These are phyloP conservation scores for Rhinolophus sinicus DNA, from an alignment of 2,113 vertebrate genomes.

Conservation along the genomic window DNA sequence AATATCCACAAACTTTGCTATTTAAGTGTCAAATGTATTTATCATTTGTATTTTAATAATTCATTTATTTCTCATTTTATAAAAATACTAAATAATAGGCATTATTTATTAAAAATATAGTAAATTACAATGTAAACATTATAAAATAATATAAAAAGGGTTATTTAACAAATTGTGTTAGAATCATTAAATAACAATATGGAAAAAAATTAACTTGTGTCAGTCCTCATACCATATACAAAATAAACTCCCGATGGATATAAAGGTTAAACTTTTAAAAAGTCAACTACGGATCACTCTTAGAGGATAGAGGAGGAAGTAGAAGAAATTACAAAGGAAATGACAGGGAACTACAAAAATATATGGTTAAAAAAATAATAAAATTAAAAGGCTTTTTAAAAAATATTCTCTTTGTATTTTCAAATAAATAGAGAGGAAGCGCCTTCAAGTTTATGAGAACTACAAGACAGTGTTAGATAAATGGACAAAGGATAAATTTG, in stretches of 20 bases:
- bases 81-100: conserved; percentile 3
- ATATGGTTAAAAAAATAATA: conserved; percentile 1
- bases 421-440: neutral
- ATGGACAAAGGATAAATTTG: neutral
- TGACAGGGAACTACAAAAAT: neutral
- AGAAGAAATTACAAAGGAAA: conserved; percentile 33
- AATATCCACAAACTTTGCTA: neutral
- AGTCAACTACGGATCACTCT: neutral
- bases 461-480: neutral
- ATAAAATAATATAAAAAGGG: conserved; percentile 24
- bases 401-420: neutral
- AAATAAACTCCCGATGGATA: conserved; percentile 39
- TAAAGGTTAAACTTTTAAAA: conserved; percentile 20
- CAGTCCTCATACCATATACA: neutral
- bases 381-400: neutral
- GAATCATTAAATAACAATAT: conserved; percentile 29
- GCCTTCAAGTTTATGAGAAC: conserved; percentile 32
- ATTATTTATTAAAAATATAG: conserved; percentile 39
- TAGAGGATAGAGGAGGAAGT: neutral
- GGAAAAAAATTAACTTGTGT: conserved; percentile 11
- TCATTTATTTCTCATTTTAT: conserved; percentile 24
- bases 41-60: conserved; percentile 38
- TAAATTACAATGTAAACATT: neutral
- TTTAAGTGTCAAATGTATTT: neutral
- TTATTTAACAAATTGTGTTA: neutral